Base-by-base conservation (phyloP, 2,113 vertebrate species). In the Atrichornis clamosus region DNA sequence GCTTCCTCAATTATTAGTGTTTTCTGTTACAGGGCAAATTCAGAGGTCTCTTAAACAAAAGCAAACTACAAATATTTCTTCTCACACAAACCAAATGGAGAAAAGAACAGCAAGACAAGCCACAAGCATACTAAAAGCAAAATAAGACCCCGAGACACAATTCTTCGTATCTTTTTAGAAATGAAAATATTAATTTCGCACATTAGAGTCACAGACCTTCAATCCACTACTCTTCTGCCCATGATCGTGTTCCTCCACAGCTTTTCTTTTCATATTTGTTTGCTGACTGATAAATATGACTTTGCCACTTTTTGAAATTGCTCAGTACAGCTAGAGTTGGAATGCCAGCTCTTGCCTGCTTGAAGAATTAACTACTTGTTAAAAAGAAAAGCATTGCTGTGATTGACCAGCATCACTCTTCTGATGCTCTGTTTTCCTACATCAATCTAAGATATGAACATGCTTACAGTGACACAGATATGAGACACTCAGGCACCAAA, bases 241-340 rank as follows among this genome's bases (percentile, higher is more conserved):
- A 53, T 1, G 3, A 56, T 32, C 17, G 23, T 49, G 22, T 15
- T 50, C 76, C 24, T 41, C 41, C 64, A 26, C 63, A 60, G 32
- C 60, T 80, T 55, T 75, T 32, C 7, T 16, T 78, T 77, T 62
- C 52, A 12, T 59, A 75, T 85, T 79, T 89, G 37, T 69, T 90
- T 90, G 65, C 72, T 76, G 70, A 89, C 46, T 6, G 24, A 92
- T 62, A 90, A 86, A 84, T 27, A 94, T 63, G 87, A 86, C 44
- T 50, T 60, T 23, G 19, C 23, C 42, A 58, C 42, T 80, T 91
- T 67, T 37, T 86, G 41, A 53, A 84, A 63, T 19, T 67, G 21
- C 41, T 47, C 65, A 79, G 32, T 72, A 64, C 73, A 85, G 22
- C 52, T 76, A 64, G 26, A 76, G 17, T 30, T 49, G 94, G 26